A percentile compares a stretch with the other conserved stretches of the same genome.
phyloP scores from a whole-genome alignment of 2,113 vertebrate species.

The Lucifuga dentata region DNA sequence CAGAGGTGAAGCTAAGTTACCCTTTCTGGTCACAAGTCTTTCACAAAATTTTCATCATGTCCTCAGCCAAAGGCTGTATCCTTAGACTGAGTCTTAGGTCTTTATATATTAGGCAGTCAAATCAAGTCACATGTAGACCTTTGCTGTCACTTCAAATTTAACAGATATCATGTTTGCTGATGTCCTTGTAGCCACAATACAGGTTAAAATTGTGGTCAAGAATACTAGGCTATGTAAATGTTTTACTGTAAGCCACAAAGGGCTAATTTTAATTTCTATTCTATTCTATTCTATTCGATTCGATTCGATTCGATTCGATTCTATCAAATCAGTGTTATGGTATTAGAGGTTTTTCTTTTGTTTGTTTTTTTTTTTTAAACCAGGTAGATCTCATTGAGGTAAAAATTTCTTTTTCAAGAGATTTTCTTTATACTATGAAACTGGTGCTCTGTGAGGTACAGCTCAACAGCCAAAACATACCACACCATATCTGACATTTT shows the following conservation, averaged over 20 bases:
- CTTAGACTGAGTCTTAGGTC: constrained; percentile 3
- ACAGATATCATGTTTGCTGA: not conserved
- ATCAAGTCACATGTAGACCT: constrained; percentile 14
- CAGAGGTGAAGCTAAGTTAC: constrained; percentile 27
- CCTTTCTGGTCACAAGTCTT: constrained; percentile 29
- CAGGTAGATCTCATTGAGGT: no score
- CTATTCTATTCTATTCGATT: not conserved
- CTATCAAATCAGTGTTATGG: not conserved
- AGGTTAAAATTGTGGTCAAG: no score
- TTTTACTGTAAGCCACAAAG: no score
- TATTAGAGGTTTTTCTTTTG: no score
- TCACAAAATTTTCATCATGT: constrained; percentile 21
- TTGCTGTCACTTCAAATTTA: constrained; percentile 18
- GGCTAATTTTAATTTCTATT: not conserved
- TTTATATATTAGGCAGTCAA: constrained; percentile 24
- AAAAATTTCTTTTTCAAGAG: no score
- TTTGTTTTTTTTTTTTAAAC: no score
- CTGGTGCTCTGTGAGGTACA: no score
- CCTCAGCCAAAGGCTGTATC: constrained; percentile 17
- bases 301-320: not conserved
- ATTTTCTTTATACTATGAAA: no score
- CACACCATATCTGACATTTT: not conserved
- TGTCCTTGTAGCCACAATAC: not conserved
- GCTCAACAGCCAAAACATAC: not conserved
- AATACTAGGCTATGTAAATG: no score